These are phyloP conservation scores for Oryzias sinensis DNA, from an alignment of 2,797 vertebrate species.

Conservation along the genomic window DNA sequence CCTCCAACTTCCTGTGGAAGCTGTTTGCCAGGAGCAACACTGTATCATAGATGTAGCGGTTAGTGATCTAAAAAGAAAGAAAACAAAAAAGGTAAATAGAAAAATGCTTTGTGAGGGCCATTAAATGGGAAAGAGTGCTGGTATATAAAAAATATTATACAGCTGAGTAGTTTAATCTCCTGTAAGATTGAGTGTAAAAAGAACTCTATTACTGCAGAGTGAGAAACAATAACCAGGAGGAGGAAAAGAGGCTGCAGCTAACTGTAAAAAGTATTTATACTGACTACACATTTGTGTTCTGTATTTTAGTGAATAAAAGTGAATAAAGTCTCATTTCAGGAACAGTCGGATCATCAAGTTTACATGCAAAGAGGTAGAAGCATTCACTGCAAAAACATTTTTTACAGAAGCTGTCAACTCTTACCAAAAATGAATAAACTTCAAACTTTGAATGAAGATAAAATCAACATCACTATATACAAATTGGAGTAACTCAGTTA, in stretches of 20 bases:
- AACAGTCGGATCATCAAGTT: too few relatives aligned
- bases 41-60: conserved; percentile 95
- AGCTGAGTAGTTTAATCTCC: conserved; percentile 1
- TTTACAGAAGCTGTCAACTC: too few relatives aligned
- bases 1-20: conserved; percentile 97
- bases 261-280: not conserved
- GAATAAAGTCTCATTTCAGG: too few relatives aligned
- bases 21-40: conserved; percentile 94
- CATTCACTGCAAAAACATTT: too few relatives aligned
- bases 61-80: conserved; percentile 84
- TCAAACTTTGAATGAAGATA: too few relatives aligned
- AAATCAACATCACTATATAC: too few relatives aligned
- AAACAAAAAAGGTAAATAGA: not conserved
- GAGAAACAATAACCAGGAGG: not conserved
- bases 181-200: not conserved
- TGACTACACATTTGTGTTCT: too few relatives aligned
- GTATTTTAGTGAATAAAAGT: not conserved
- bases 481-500: too few relatives aligned
- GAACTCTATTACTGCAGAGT: not conserved
- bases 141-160: not conserved
- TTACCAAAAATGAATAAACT: too few relatives aligned
- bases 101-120: not conserved
- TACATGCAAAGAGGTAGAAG: too few relatives aligned
- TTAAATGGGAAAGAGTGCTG: not conserved
- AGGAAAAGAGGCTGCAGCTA: not conserved